Conservation (phyloP, 2,113 vertebrate species). For the Potamarius usumacintae region DNA sequence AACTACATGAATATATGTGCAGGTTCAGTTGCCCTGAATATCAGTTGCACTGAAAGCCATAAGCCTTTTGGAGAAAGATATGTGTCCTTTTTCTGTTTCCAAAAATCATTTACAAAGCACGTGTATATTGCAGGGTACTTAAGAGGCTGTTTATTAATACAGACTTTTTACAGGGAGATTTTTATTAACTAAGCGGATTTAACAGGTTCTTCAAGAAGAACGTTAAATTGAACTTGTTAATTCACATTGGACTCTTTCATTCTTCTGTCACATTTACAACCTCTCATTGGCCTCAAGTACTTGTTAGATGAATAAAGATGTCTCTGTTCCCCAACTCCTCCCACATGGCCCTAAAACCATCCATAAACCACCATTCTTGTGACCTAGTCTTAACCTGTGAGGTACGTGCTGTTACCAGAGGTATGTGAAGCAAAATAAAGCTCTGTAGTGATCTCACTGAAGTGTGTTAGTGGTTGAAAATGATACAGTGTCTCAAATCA, state of each 20-base stretch:
- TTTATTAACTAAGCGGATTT: constrained; percentile 2
- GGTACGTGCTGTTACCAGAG: constrained; percentile 7
- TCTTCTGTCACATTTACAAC: constrained; percentile 7
- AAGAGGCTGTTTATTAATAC: not conserved
- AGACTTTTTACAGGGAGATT: not conserved
- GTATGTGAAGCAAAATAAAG: constrained; percentile 25
- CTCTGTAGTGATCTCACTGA: constrained; percentile 1
- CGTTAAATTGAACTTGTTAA: constrained; percentile 32
- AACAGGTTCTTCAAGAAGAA: not conserved
- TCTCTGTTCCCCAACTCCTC: constrained; percentile 2
- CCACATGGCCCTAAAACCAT: constrained; percentile 20
- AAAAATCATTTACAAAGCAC: not conserved
- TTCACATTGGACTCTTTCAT: not conserved
- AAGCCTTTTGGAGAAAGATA: not conserved
- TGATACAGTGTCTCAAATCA: constrained; percentile 17
- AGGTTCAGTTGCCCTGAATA: not conserved
- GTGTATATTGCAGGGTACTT: not conserved
- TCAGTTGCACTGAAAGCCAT: not conserved
- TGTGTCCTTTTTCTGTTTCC: not conserved
- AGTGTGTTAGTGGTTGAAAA: constrained; percentile 13
- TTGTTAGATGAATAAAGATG: constrained; percentile 23
- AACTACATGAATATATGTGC: not conserved
- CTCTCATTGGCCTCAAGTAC: not conserved
- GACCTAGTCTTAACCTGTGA: constrained; percentile 32
- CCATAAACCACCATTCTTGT: constrained; percentile 9